A percentile compares a stretch with the other conserved stretches of the same genome.
phyloP scores from a whole-genome alignment of 2,888 invertebrate species.

The Lasioglossum villosulum region DNA sequence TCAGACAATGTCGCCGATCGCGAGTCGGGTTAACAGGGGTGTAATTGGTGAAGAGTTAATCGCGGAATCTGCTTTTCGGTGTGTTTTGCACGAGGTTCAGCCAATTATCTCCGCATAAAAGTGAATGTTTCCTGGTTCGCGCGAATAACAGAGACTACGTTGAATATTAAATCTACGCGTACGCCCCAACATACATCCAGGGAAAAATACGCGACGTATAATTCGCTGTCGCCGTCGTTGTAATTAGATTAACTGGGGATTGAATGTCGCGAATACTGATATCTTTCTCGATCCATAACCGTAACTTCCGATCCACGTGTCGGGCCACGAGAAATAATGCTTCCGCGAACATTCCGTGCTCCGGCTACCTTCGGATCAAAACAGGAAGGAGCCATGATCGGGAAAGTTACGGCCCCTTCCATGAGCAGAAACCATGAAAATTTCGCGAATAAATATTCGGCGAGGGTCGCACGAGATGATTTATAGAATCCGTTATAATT shows the following conservation, averaged over 20 bases:
- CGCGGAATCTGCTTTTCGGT: neutral
- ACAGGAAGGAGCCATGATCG: slow-evolving; percentile 17
- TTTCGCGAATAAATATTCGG: neutral
- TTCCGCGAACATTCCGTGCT: neutral
- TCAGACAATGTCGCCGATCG: neutral
- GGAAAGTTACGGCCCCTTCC: slow-evolving; percentile 9
- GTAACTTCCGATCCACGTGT: neutral
- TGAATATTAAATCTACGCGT: slow-evolving; percentile 8
- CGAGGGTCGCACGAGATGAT: neutral
- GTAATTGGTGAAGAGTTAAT: slow-evolving; percentile 20
- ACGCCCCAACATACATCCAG: neutral
- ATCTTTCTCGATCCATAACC: neutral
- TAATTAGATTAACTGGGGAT: slow-evolving; percentile 14
- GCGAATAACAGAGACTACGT: neutral
- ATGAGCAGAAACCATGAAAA: neutral
- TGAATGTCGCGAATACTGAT: slow-evolving; percentile 8
- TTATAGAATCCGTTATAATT: neutral
- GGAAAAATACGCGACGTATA: slow-evolving; percentile 16
- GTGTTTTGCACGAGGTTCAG: neutral
- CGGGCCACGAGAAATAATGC: neutral
- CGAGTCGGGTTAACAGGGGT: neutral
- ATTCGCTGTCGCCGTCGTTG: slow-evolving; percentile 5
- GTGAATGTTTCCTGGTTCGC: neutral
- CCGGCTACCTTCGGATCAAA: slow-evolving; percentile 16
- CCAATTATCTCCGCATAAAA: neutral